Conservation (phyloP, 2,888 invertebrate species). For the Cantharis flavilabris region DNA sequence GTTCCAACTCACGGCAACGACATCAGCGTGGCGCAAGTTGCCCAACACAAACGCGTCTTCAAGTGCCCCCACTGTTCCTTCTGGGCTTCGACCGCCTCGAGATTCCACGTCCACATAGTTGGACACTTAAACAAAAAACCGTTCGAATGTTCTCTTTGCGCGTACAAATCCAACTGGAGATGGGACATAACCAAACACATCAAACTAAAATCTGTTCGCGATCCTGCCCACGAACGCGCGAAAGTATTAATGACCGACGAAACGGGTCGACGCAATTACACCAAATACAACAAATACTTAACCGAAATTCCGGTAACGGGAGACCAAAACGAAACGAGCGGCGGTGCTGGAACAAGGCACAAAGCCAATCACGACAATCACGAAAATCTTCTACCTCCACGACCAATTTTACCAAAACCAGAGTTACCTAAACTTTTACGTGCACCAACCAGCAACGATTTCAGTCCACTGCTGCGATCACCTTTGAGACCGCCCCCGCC, state of each 20-base stretch:
- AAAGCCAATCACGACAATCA: conserved; percentile 41
- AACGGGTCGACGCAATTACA: conserved; percentile 87
- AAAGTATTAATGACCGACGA: conserved; percentile 90
- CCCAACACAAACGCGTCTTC: conserved; percentile 78
- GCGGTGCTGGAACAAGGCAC: conserved; percentile 53
- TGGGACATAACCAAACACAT: conserved; percentile 98
- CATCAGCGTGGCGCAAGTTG: conserved; percentile 66
- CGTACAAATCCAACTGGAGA: conserved; percentile 93
- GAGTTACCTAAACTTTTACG: conserved; percentile 44
- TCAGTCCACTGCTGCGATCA: conserved; percentile 44
- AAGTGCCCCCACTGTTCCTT: conserved; percentile 92
- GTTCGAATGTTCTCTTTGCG: conserved; percentile 93
- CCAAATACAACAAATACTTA: conserved; percentile 90
- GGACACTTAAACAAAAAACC: conserved; percentile 92
- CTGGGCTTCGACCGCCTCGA: conserved; percentile 90
- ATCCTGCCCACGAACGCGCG: conserved; percentile 78
- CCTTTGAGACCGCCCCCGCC: conserved; percentile 58
- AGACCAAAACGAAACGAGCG: conserved; percentile 52
- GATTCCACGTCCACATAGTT: conserved; percentile 92
- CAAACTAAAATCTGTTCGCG: conserved; percentile 83
- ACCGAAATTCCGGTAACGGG: conserved; percentile 60
- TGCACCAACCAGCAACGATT: conserved; percentile 42
- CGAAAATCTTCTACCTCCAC: conserved; percentile 14
- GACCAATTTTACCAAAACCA: conserved; percentile 39
- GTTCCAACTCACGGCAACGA: conserved; percentile 64